These are phyloP conservation scores for Rhea pennata DNA, from an alignment of 2,113 vertebrate species.

Conservation along the genomic window DNA sequence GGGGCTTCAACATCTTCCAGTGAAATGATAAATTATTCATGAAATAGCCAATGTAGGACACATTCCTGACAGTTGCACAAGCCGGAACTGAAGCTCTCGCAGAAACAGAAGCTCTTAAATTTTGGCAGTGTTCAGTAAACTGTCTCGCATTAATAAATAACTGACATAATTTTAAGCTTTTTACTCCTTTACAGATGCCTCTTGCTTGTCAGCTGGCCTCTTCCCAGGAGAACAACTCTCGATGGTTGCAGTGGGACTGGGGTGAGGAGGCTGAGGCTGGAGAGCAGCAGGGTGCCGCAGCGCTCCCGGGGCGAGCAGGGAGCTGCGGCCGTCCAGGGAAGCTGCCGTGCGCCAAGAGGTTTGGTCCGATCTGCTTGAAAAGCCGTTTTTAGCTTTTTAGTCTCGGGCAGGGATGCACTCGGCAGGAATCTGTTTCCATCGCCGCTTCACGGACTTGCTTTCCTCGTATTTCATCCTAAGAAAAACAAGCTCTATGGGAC, in stretches of 20 bases:
- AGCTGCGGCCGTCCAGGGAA: background rate
- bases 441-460: background rate
- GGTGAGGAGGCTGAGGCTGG: background rate
- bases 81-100: background rate
- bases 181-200: slow-evolving; percentile 20
- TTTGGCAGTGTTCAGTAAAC: slow-evolving; percentile 46
- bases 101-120: slow-evolving; percentile 50
- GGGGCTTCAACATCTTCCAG: background rate
- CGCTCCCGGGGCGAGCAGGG: background rate
- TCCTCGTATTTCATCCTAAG: background rate
- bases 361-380: background rate
- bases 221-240: background rate
- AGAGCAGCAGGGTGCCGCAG: background rate
- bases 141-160: slow-evolving; percentile 43
- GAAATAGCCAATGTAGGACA: background rate
- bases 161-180: slow-evolving; percentile 30
- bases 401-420: background rate
- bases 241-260: background rate
- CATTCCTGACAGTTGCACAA: slow-evolving; percentile 35
- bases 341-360: background rate
- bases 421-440: background rate
- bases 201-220: slow-evolving; percentile 23
- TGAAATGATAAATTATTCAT: background rate
- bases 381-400: background rate
- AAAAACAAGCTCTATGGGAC: background rate